A percentile compares a stretch with the other conserved stretches of the same genome.
These are phyloP conservation scores for Aphidius ervi DNA, from an alignment of 1,140 invertebrate genomes.

Conservation along the genomic window DNA sequence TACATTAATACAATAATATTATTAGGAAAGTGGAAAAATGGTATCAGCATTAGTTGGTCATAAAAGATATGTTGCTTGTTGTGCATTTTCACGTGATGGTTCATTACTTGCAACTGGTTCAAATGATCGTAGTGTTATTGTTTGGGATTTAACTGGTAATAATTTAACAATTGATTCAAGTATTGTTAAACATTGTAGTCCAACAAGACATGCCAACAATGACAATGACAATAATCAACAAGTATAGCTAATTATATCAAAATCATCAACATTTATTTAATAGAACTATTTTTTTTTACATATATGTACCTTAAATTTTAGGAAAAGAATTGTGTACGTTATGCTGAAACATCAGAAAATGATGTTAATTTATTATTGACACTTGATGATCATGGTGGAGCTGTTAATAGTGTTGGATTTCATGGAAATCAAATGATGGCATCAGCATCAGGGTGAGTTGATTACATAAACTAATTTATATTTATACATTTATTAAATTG, in stretches of 20 bases:
- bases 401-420: constrained; percentile 60
- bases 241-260: too few species aligned
- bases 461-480: not conserved
- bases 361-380: constrained; percentile 51
- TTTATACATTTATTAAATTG: not conserved
- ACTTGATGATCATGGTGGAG: constrained; percentile 52
- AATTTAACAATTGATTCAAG: constrained; percentile 51
- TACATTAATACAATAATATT: constrained; percentile 5
- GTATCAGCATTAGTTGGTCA: constrained; percentile 59
- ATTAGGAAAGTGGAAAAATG: constrained; percentile 40
- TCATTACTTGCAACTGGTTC: constrained; percentile 66
- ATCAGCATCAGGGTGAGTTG: constrained; percentile 55
- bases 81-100: constrained; percentile 65
- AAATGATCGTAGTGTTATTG: constrained; percentile 66
- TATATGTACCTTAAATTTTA: constrained; percentile 21
- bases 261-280: too few species aligned
- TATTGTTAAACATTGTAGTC: constrained; percentile 36
- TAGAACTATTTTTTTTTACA: not conserved
- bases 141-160: constrained; percentile 61
- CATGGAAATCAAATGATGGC: constrained; percentile 52
- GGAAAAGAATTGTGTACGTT: constrained; percentile 49
- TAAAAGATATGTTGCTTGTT: constrained; percentile 68
- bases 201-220: constrained; percentile 20
- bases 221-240: constrained; percentile 19
- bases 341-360: constrained; percentile 44